Base-by-base conservation (phyloP, 1,140 invertebrate genomes). In the Drosophila kikkawai region DNA sequence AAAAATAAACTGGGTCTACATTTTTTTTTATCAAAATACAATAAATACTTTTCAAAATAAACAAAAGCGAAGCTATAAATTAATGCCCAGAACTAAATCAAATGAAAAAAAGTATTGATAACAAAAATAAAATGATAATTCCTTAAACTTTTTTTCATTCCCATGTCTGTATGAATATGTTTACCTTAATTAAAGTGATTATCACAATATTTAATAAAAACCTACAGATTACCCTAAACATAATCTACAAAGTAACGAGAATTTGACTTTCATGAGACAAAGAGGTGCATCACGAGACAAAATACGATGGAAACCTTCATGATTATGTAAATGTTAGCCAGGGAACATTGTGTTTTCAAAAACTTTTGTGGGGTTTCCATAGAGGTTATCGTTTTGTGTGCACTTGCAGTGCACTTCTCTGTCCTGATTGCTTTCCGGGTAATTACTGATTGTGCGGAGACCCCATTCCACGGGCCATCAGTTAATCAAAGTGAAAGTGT, bases 361-460 rank as follows among this genome's bases (percentile, higher is more conserved):
- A 19, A 15, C 41, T 59, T 59, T 50, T 37, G 44, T 47, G 22
- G 41, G 19, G 19, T 73, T 59, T 70, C 53, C 60, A 44, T 12
- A 19, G 37, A 59, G 66, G 51, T 73, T 55, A 58, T 55, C 37
- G 17, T 34, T 11, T 50, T 55, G 34, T 15, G 9, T 55, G 48
- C 68, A 69, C 17, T 34, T 12, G 22, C 22, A 37, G 34, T 53
- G 56, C 29, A 59, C 47, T 37, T 76, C 17, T 47, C n/a, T n/a
- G 60, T 26, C n/a, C 73, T 77, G 74, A 77, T 77, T 77, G 44
- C 57, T 77, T 77, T 56, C 56, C 75, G 37, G 44, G 65, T 61
- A 77, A 78, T 77, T 68, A 61, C 41, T 58, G 74, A 76, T 77
- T 77, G 75, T 42, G 37, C 36, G 29, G 37, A 48, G 53, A 42